Evolutionary conservation across 2,797 vertebrate genomes (phyloP).

Genomic region (Anas georgica): DNA sequence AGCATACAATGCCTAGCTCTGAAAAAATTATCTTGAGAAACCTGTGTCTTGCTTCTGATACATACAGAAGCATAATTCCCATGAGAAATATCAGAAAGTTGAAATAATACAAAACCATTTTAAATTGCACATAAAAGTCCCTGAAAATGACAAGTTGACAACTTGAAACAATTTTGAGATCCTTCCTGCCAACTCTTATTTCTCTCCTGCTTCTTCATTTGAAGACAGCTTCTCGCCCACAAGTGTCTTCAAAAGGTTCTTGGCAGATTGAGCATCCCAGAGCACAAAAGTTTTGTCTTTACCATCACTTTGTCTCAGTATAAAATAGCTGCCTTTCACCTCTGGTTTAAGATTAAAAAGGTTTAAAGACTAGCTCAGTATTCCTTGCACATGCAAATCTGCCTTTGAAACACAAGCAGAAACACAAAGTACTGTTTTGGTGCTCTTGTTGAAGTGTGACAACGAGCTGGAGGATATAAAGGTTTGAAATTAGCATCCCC

Average conservation of each 20-base stretch:
- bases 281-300: constrained; percentile 51
- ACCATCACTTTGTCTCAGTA: constrained; percentile 24
- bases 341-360: neutral
- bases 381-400: constrained; percentile 15
- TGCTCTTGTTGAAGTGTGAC: neutral
- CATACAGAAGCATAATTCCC: constrained; percentile 11
- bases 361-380: neutral
- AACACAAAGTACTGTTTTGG: neutral
- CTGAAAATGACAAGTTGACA: constrained; percentile 67
- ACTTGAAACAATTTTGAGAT: constrained; percentile 62
- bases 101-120: constrained; percentile 59
- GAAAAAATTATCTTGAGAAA: neutral
- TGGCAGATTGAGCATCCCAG: constrained; percentile 38
- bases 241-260: constrained; percentile 54
- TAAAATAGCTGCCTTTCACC: constrained; percentile 28
- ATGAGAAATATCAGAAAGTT: constrained; percentile 51
- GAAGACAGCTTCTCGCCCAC: constrained; percentile 61
- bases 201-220: constrained; percentile 55
- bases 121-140: constrained; percentile 54
- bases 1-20: neutral
- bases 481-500: constrained; percentile 21
- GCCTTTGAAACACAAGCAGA: neutral
- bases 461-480: neutral
- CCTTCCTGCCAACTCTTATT: constrained; percentile 54
- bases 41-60: neutral